Base-by-base conservation (phyloP, 2,888 invertebrate species). In the Hydriomena furcata region DNA sequence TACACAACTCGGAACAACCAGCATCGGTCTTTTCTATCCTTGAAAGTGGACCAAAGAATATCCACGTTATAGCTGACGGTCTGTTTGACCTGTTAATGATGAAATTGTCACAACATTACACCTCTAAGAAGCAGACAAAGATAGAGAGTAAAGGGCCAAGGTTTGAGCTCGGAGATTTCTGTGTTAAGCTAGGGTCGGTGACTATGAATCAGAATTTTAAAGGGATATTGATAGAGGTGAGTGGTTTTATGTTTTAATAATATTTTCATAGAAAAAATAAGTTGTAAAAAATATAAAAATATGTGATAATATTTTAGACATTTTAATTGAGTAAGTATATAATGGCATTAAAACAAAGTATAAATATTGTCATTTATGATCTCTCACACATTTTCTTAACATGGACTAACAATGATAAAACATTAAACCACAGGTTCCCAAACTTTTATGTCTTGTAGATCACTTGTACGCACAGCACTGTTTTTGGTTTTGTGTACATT, bases 1-100 rank as follows among this genome's bases (percentile, higher is more conserved):
- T 99, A 5, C 98, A 98, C 85, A 97, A 98, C 81, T 98, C 97
- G 0, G 98, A 99, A 76, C 96, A 97, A 73, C 98, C 98, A 0
- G 98, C 97, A 0, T 96, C 98, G 0, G 97, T 97, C 1, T 98
- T 98, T 84, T 95, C 98, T 5, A 93, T 98, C 20, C 90, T 98
- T 5, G 98, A 98, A 68, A 95, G 95, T 38, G 97, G 97, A 0
- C 94, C 93, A 7, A 96, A 96, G 75, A 94, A 95, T 52, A 95
- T 97, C 21, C 95, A 97, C 1, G 91, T 99, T 0, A 95, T 97
- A 23, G 97, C 98, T 0, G 98, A 98, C 73, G 95, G 95, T 1
- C 91, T 98, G 1, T 98, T 98, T 73, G 98, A 98, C 80, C 84
- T 97, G 43, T 88, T 98, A 0, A 96, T 98, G 95, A 92, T 95